Evolutionary conservation across 2,797 vertebrate genomes (phyloP), one percentile per base, ranked within the genome.

Genomic region (Neoniphon sammara): DNA sequence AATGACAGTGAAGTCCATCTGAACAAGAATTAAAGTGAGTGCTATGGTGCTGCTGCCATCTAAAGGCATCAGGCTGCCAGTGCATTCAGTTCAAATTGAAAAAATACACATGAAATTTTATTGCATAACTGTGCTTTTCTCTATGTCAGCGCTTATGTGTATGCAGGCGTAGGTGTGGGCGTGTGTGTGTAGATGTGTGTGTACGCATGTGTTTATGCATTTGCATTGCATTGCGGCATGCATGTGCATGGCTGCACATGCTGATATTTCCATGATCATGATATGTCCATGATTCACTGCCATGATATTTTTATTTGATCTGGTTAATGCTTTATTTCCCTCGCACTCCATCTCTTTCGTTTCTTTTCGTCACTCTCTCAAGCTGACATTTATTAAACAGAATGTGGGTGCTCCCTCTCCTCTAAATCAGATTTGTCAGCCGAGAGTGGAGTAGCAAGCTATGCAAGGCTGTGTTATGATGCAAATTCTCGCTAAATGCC

Each of bases 21-120:
- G 52, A 54, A 76, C 64, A 49, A 39, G n/a, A 55, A 44, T 54
- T 34, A 39, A 9, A 39, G 36, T 17, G 42, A 78, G 58, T 64
- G 56, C 63, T 78, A 21, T 77, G 84, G 47, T 82, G 66, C 69
- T 91, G 85, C 89, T 92, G 91, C 92, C 92, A 91, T 80, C 91
- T 92, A 87, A 78, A 87, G 90, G 85, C 73, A 21, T 2, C 11
- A 47, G 50, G 25, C 49, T 72, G 78, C 34, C 58, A 82, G 18
- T 89, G 88, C 88, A 81, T 53, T 50, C 12, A 50, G 18, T 55
- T 65, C 18, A n/a, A 31, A 73, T 8, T 47, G 14, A 21, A 20
- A 23, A 73, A 72, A 42, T n/a, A 2, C 34, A 49, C 47, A 59
- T 61, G 34, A 65, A 54, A 61, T 49, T 39, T 5, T 57, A 44